Evolutionary conservation across 1,140 invertebrate species (phyloP).

Genomic region (Acromyrmex heyeri): DNA sequence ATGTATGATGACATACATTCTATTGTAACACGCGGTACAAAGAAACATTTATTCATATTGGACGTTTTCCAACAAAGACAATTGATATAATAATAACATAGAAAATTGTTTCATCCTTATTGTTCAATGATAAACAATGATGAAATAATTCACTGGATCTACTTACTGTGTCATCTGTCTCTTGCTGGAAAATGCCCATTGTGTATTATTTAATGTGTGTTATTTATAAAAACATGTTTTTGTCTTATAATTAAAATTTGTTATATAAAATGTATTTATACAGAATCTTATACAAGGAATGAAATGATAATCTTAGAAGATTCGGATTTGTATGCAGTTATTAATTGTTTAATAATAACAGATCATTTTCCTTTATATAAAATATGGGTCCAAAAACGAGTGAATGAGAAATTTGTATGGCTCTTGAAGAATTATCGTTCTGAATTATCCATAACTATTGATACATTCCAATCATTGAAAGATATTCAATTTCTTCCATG

Average conservation of each 20-base stretch:
- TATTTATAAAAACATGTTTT: too few relatives aligned
- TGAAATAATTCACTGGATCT: neutral
- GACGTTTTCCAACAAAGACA: too few relatives aligned
- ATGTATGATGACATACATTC: too few relatives aligned
- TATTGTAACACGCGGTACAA: too few relatives aligned
- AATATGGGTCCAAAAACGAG: conserved; percentile 3
- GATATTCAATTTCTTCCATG: neutral
- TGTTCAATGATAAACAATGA: too few relatives aligned
- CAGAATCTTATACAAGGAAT: neutral
- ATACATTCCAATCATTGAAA: neutral
- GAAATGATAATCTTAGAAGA: conserved; percentile 33
- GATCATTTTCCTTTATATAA: neutral
- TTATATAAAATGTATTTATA: too few relatives aligned
- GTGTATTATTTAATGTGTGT: neutral
- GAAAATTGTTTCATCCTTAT: too few relatives aligned
- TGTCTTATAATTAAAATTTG: too few relatives aligned
- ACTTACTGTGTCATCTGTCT: neutral
- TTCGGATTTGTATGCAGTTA: conserved; percentile 22
- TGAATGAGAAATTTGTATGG: neutral
- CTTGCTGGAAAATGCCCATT: neutral
- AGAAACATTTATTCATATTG: too few relatives aligned
- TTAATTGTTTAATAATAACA: conserved; percentile 3
- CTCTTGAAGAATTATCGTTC: neutral
- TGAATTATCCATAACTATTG: neutral
- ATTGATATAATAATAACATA: too few relatives aligned